A percentile compares a stretch with the other conserved stretches of the same genome.
Evolutionary conservation across 2,888 invertebrate genomes (phyloP).

Genomic region (Perizoma flavofasciatum): DNA sequence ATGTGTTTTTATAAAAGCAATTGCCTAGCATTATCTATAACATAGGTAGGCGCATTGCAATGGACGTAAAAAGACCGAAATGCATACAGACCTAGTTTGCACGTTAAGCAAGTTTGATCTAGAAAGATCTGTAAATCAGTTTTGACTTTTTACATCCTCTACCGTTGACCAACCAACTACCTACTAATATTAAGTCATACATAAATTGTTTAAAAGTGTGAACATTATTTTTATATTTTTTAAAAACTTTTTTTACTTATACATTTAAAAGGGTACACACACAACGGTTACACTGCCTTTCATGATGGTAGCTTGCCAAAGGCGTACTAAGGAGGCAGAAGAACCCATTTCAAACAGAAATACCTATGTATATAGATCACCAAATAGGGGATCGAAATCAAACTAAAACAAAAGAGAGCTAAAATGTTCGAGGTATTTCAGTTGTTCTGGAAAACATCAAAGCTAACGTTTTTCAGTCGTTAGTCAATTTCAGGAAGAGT

Average conservation of each 20-base stretch:
- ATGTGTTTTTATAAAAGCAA: conserved; percentile 31
- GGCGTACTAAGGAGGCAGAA: conserved; percentile 3
- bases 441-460: conserved; percentile 46
- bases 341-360: conserved; percentile 16
- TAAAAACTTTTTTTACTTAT: conserved; percentile 27
- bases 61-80: conserved; percentile 16
- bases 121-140: not conserved
- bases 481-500: conserved; percentile 16
- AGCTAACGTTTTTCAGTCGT: conserved; percentile 30
- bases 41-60: conserved; percentile 10
- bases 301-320: not conserved
- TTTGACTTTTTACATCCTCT: conserved; percentile 11
- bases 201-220: conserved; percentile 27
- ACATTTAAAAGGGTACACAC: conserved; percentile 15
- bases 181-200: conserved; percentile 13
- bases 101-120: too few relatives aligned
- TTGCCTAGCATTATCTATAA: conserved; percentile 32
- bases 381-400: conserved; percentile 44
- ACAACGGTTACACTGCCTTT: conserved; percentile 9
- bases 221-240: conserved; percentile 26
- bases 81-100: too few relatives aligned
- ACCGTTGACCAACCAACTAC: conserved; percentile 5
- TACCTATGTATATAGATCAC: conserved; percentile 53
- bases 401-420: conserved; percentile 31
- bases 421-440: conserved; percentile 44